These are phyloP conservation scores for Hyperoodon ampullatus DNA, from an alignment of 2,113 vertebrate species.

Conservation along the genomic window DNA sequence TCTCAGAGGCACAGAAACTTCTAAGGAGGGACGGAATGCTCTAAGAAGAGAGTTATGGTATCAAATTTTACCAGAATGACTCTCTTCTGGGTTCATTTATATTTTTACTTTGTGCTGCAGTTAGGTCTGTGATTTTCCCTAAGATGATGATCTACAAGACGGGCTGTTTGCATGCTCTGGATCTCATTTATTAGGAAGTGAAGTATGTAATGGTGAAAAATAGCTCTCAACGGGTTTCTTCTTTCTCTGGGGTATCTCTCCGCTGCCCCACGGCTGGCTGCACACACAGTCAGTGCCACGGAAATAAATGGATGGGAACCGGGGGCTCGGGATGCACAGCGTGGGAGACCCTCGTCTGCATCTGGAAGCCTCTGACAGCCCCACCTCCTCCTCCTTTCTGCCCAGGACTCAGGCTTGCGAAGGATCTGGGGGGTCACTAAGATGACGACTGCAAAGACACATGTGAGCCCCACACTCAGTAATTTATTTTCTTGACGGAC, in stretches of 20 bases:
- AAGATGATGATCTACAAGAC: constrained; percentile 82
- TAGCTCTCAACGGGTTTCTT: constrained; percentile 74
- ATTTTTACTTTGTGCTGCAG: constrained; percentile 75
- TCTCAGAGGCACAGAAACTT: background rate
- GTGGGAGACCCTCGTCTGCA: constrained; percentile 25
- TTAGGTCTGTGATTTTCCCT: constrained; percentile 75
- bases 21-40: background rate
- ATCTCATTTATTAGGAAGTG: constrained; percentile 86
- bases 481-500: constrained; percentile 63
- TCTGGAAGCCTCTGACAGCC: constrained; percentile 32
- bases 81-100: constrained; percentile 77
- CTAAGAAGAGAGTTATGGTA: background rate
- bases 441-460: constrained; percentile 45
- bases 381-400: background rate
- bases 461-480: background rate
- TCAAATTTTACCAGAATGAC: constrained; percentile 43
- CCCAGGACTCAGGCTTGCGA: background rate
- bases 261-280: constrained; percentile 74
- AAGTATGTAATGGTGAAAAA: constrained; percentile 88
- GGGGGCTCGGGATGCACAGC: accelerated
- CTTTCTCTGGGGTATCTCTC: constrained; percentile 81
- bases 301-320: constrained; percentile 75
- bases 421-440: constrained; percentile 64
- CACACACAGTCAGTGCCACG: constrained; percentile 68
- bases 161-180: constrained; percentile 77